Evolutionary conservation across 2,888 invertebrate species (phyloP), one percentile per base, ranked within the genome.

Genomic region (Lacanobia oleracea): DNA sequence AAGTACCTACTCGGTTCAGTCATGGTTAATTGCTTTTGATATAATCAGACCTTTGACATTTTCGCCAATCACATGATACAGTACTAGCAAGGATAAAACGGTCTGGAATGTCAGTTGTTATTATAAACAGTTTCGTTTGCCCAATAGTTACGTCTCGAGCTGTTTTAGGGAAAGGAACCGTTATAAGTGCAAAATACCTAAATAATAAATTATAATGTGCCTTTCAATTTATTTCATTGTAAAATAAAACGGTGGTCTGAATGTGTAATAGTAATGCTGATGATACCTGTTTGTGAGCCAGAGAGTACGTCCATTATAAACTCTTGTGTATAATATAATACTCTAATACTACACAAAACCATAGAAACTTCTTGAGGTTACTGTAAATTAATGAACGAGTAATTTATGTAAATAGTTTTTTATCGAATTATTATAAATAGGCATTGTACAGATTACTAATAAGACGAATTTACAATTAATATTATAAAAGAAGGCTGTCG

Each of bases 381-480:
- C 53, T 62, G 68, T 80, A 75, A 68, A 66, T 68, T 74, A 54
- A 83, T 60, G 21, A 21, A 60, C 48, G 69, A 83, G 66, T 68
- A 54, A 45, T 79, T 80, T 83, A 75, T 79, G 79, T 83, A 79
- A 79, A 80, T 80, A 80, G 84, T 75, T 79, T 78, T 82, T 60
- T 69, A 83, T 60, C 72, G 64, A 81, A 67, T 61, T 86, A 77
- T 77, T 75, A 79, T 75, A 77, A 72, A 81, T 72, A 81, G 72
- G 64, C 73, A 72, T 75, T 83, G 84, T 83, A 76, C 78, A 84
- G 77, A 81, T 61, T 68, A 83, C 65, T 63, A 83, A 74, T 83
- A 79, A 79, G 81, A 74, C 83, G 81, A 79, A 83, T 83, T 80
- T 81, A 81, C 62, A 67, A 81, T 64, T 81, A 83, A 83, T 79